Percentiles rank a stretch among this genome's conserved stretches.
Evolutionary conservation across 2,113 vertebrate genomes (phyloP).

Genomic region (Capreolus pygargus): DNA sequence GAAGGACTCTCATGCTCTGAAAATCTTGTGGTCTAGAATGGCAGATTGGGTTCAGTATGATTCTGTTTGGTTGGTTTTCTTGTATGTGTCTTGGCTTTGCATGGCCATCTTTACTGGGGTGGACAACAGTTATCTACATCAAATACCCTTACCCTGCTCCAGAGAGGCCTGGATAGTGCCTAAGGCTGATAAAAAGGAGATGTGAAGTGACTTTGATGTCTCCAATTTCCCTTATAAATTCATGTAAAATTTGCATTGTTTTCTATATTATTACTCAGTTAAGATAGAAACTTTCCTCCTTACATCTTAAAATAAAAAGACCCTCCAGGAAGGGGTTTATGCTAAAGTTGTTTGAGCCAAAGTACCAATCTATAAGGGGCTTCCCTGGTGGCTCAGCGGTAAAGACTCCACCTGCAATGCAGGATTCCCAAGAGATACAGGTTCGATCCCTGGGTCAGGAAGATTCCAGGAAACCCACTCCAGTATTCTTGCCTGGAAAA

Average conservation of each 20-base stretch:
- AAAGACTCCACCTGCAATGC: not conserved
- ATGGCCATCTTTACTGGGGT: not conserved
- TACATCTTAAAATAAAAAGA: not conserved
- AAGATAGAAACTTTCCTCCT: not conserved
- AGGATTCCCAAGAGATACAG: not conserved
- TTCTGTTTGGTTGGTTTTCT: not conserved
- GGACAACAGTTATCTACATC: not conserved
- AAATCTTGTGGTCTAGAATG: not conserved
- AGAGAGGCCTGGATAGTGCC: not conserved
- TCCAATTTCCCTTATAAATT: slow-evolving; percentile 8
- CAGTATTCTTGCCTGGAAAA: not conserved
- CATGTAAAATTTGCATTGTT: not conserved
- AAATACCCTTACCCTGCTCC: not conserved
- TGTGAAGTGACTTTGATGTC: not conserved
- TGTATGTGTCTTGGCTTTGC: not conserved
- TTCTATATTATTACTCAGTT: not conserved
- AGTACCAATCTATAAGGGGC: not conserved
- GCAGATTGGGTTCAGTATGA: not conserved
- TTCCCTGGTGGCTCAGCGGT: not conserved
- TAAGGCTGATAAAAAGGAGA: not conserved
- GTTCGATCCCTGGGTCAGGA: not conserved
- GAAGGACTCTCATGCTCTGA: not conserved
- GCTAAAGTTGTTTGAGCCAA: not conserved
- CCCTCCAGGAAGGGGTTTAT: not conserved
- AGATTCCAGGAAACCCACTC: not conserved